Evolutionary conservation across 1,140 invertebrate genomes (phyloP).

Genomic region (Drosophila malerkotliana): DNA sequence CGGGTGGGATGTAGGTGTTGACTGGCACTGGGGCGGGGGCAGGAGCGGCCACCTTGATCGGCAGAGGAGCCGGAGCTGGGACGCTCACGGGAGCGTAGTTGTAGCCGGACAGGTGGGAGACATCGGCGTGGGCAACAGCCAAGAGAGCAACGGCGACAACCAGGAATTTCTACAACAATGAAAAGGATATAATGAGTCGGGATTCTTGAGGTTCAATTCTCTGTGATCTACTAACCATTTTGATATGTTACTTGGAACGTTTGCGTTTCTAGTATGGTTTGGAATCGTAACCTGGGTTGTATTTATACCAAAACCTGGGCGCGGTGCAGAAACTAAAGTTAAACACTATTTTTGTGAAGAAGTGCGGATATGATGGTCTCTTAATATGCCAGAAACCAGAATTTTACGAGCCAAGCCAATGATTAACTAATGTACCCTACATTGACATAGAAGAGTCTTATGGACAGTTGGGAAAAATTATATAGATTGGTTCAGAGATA

Average conservation of each 20-base stretch:
- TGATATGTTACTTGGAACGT: constrained; percentile 64
- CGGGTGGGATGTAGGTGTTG: constrained; percentile 52
- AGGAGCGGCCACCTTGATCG: constrained; percentile 41
- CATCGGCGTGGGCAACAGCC: constrained; percentile 76
- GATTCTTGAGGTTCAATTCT: neutral
- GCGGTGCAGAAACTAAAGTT: constrained; percentile 30
- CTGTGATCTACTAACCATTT: constrained; percentile 55
- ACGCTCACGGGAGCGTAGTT: constrained; percentile 65
- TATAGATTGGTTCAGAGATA: neutral
- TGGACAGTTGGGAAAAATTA: no score
- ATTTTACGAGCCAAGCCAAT: constrained; percentile 59
- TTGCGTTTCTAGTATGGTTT: constrained; percentile 53
- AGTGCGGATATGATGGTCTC: constrained; percentile 66
- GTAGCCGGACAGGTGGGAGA: constrained; percentile 76
- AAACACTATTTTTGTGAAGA: constrained; percentile 45
- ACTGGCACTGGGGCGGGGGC: constrained; percentile 48
- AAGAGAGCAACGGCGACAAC: constrained; percentile 67
- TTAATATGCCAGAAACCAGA: constrained; percentile 79
- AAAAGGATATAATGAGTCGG: constrained; percentile 17
- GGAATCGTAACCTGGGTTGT: constrained; percentile 11
- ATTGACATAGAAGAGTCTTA: neutral
- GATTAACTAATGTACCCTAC: constrained; percentile 28
- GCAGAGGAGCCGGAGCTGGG: constrained; percentile 47
- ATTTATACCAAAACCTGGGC: constrained; percentile 64
- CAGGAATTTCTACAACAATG: constrained; percentile 63